phyloP scores from a whole-genome alignment of 2,888 invertebrate genomes.

The Brachypalpus laphriformis region DNA sequence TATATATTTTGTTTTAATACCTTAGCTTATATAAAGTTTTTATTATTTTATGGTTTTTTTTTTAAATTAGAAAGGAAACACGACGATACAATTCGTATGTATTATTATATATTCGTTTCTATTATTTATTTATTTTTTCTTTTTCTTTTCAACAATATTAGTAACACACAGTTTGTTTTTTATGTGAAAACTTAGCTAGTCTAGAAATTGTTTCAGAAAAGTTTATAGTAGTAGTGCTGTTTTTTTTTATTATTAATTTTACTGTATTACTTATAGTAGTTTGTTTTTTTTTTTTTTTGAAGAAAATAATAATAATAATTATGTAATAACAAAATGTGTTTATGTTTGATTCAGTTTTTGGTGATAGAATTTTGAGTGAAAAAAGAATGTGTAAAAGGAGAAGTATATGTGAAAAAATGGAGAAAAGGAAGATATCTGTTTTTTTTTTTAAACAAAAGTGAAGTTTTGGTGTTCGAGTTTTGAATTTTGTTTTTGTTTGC shows the following conservation, averaged over 20 bases:
- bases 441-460: conserved; percentile 10
- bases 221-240: conserved; percentile 55
- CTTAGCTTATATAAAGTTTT: conserved; percentile 38
- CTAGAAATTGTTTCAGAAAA: conserved; percentile 43
- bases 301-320: background rate
- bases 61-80: conserved; percentile 66
- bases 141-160: conserved; percentile 61
- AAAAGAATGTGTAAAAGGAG: conserved; percentile 6
- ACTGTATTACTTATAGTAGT: conserved; percentile 40
- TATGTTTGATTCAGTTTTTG: conserved; percentile 19
- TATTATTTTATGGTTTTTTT: conserved; percentile 23
- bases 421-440: conserved; percentile 9
- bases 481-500: conserved; percentile 43
- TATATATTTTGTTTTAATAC: conserved; percentile 55
- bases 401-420: background rate
- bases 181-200: conserved; percentile 59
- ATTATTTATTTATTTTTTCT: conserved; percentile 6
- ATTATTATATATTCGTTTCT: conserved; percentile 64
- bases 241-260: conserved; percentile 10
- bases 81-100: conserved; percentile 68
- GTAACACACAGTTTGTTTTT: conserved; percentile 54
- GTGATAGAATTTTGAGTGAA: conserved; percentile 37
- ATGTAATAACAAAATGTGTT: conserved; percentile 14
- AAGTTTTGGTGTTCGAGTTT: conserved; percentile 2
- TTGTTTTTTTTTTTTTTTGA: conserved; percentile 17